A percentile compares a stretch with the other conserved stretches of the same genome.
phyloP scores from a whole-genome alignment of 2,888 invertebrate genomes.

The Odiellus spinosus region DNA sequence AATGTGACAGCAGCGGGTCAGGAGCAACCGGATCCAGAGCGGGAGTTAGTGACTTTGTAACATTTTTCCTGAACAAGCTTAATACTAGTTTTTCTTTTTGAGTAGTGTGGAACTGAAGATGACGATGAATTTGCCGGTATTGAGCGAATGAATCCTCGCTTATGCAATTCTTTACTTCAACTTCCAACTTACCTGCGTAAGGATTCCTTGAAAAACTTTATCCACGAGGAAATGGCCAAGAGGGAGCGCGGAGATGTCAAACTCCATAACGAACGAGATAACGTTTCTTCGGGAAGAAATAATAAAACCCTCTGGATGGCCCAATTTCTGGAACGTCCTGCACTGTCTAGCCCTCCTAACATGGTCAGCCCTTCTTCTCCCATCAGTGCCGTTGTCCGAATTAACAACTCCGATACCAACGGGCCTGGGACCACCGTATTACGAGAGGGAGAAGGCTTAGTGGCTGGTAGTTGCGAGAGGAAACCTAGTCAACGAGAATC shows the following conservation, averaged over 20 bases:
- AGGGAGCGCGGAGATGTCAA: constrained; percentile 11
- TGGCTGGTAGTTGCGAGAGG: not conserved
- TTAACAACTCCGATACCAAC: not conserved
- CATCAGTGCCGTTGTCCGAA: not conserved
- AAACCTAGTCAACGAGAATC: not conserved
- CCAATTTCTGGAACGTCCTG: constrained; percentile 42
- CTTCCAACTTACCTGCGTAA: constrained; percentile 59
- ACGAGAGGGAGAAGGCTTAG: not conserved
- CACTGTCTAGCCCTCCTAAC: no score
- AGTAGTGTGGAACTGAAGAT: not conserved
- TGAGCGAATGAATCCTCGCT: constrained; percentile 12
- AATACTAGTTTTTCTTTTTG: no score
- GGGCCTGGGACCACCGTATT: not conserved
- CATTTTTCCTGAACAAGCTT: no score
- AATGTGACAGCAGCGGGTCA: not conserved
- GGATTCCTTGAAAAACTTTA: constrained; percentile 58
- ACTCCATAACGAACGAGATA: not conserved
- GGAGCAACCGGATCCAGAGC: no score
- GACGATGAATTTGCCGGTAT: not conserved
- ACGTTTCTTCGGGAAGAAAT: constrained; percentile 4
- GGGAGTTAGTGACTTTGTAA: no score
- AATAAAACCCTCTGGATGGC: constrained; percentile 47
- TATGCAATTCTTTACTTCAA: constrained; percentile 50
- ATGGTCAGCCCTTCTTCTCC: not conserved
- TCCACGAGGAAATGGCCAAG: constrained; percentile 41